These are phyloP conservation scores for Pelobates fuscus DNA, from an alignment of 2,113 vertebrate species.

Conservation along the genomic window DNA sequence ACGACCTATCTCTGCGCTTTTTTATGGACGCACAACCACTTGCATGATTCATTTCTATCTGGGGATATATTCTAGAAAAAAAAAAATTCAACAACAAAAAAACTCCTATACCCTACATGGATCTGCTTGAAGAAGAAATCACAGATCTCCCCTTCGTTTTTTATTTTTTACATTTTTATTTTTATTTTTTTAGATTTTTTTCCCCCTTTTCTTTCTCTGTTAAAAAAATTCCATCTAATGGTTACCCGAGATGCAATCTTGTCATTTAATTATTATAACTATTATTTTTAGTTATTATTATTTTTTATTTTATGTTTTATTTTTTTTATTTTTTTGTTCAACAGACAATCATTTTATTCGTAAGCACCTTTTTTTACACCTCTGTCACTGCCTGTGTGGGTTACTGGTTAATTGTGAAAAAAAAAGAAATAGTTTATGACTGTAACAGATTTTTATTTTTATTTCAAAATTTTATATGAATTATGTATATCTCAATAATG, in stretches of 20 bases:
- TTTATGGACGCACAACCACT: conserved; percentile 91
- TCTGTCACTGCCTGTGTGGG: conserved; percentile 99
- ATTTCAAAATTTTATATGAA: conserved; percentile 99
- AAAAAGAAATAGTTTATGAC: conserved; percentile 96
- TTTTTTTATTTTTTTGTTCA: conserved; percentile 81
- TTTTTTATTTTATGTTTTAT: conserved; percentile 62
- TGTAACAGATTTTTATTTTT: conserved; percentile 99
- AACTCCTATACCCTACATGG: conserved; percentile 84
- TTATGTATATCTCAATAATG: conserved; percentile 99
- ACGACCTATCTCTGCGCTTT: conserved; percentile 90
- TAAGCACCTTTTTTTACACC: conserved; percentile 98
- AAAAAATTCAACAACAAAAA: too few species aligned
- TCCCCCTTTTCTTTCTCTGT: conserved; percentile 56
- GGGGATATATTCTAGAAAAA: conserved; percentile 81
- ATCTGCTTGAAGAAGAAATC: conserved; percentile 91
- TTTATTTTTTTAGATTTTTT: conserved; percentile 53
- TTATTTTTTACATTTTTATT: conserved; percentile 58
- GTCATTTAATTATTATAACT: conserved; percentile 60
- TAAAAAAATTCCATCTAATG: conserved; percentile 78
- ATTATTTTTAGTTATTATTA: conserved; percentile 68
- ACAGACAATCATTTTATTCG: conserved; percentile 99
- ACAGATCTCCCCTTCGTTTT: conserved; percentile 76
- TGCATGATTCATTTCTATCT: conserved; percentile 95
- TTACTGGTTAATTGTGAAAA: conserved; percentile 95
- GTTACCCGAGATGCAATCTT: conserved; percentile 89